Conservation (phyloP, 2,888 invertebrate species). For the Rotaria sp. region DNA sequence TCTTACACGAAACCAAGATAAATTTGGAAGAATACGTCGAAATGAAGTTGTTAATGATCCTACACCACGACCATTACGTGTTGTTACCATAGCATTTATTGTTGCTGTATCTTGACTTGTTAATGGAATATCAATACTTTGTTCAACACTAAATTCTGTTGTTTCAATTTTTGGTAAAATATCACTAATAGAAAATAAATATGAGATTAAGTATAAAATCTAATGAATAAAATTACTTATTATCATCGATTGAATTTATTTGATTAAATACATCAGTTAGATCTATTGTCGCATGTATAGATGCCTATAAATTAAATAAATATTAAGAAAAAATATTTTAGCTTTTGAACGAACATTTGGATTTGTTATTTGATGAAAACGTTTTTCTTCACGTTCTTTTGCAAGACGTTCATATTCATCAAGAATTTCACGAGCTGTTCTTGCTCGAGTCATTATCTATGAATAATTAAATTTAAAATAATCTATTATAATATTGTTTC, state of each 20-base stretch:
- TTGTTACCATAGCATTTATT: conserved; percentile 60
- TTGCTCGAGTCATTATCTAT: conserved; percentile 69
- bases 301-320: conserved; percentile 59
- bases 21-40: conserved; percentile 70
- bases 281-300: conserved; percentile 76
- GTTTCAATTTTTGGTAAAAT: conserved; percentile 73
- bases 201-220: neutral
- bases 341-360: conserved; percentile 61
- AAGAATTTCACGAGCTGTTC: conserved; percentile 86
- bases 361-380: conserved; percentile 80
- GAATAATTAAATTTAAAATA: conserved; percentile 16
- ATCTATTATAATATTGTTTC: neutral
- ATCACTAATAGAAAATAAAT: conserved; percentile 46
- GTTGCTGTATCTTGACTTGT: conserved; percentile 76
- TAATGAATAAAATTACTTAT: neutral
- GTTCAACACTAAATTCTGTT: conserved; percentile 81
- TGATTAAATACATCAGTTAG: conserved; percentile 79
- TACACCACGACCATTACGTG: conserved; percentile 74
- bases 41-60: conserved; percentile 70
- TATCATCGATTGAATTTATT: neutral
- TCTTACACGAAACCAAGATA: conserved; percentile 74
- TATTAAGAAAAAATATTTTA: neutral
- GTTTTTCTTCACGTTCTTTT: conserved; percentile 68
- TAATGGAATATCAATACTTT: conserved; percentile 84
- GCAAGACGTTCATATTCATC: conserved; percentile 82